Evolutionary conservation across 1,140 invertebrate species (phyloP), one percentile per base, ranked within the genome.

Genomic region (Anagrus nilaparvatae): DNA sequence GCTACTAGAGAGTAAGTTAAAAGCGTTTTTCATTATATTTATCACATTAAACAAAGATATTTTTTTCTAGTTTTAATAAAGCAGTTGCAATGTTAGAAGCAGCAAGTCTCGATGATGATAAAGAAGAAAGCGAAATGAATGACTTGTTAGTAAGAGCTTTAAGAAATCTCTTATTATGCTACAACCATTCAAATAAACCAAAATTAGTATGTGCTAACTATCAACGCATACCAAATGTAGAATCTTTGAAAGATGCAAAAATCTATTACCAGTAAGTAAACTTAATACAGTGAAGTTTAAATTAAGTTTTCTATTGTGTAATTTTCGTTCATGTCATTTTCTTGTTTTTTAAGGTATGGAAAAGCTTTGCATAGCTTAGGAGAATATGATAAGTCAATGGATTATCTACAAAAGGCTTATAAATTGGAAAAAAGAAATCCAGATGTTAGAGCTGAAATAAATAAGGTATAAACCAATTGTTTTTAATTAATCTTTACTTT

Each of bases 161-260:
- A 45, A 73, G 70, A 12, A 88, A 88, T 65, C 60, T 87, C 20
- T 75, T 77, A 39, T 59, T 84, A 29, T 83, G 80, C 54, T 78
- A 76, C 45, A 79, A 82, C 46, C 75, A 76, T 52, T 46, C 72
- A 6, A 64, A 74, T 28, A 64, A 70, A 44, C 75, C 78, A 0
- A 56, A 71, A 2, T 69, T 69, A 41, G 71, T 70, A 14, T 81
- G 78, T 47, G 69, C 52, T 14, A 64, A 65, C 29, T 78, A 75
- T 44, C 74, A 78, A 50, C 56, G 49, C 41, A 55, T 65, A 43
- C 62, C 60, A 58, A 59, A 67, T 61, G 65, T 66, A 72, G 59
- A n/a, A n/a, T n/a, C n/a, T n/a, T n/a, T n/a, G n/a, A n/a, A n/a
- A n/a, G n/a, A n/a, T 43, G 58, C 55, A 63, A 83, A 73, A 72